Percentiles rank a stretch among this genome's conserved stretches.
These are phyloP conservation scores for Martes flavigula DNA, from an alignment of 2,797 vertebrate genomes.

Conservation along the genomic window DNA sequence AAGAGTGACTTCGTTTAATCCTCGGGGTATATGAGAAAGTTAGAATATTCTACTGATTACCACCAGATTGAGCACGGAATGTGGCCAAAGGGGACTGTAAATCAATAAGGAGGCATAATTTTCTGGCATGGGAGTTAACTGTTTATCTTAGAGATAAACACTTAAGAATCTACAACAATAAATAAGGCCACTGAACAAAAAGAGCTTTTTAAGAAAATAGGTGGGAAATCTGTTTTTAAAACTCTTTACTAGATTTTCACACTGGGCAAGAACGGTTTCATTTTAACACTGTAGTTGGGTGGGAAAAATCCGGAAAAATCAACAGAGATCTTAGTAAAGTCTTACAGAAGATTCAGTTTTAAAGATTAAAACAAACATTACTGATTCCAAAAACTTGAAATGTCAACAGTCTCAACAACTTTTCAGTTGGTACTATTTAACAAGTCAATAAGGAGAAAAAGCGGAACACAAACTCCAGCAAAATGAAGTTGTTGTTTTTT, in stretches of 20 bases:
- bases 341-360: slow-evolving; percentile 49
- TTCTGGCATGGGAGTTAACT: slow-evolving; percentile 51
- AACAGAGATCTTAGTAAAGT: not conserved
- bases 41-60: slow-evolving; percentile 32
- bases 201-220: not conserved
- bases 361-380: slow-evolving; percentile 65
- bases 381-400: slow-evolving; percentile 65
- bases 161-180: slow-evolving; percentile 34
- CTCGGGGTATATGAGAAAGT: slow-evolving; percentile 43
- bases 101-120: slow-evolving; percentile 49
- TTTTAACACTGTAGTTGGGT: not conserved
- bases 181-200: not conserved
- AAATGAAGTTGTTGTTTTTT: not conserved
- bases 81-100: slow-evolving; percentile 52
- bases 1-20: not conserved
- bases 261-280: not conserved
- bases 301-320: slow-evolving; percentile 40
- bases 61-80: slow-evolving; percentile 53
- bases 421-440: slow-evolving; percentile 52
- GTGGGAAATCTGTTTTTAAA: not conserved
- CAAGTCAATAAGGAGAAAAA: slow-evolving; percentile 65
- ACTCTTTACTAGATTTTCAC: slow-evolving; percentile 19
- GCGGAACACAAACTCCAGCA: slow-evolving; percentile 11
- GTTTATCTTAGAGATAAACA: slow-evolving; percentile 68
- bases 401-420: slow-evolving; percentile 66